A percentile compares a stretch with the other conserved stretches of the same genome.
These are phyloP conservation scores for Sebastes alutus DNA, from an alignment of 2,797 vertebrate genomes.

Conservation along the genomic window DNA sequence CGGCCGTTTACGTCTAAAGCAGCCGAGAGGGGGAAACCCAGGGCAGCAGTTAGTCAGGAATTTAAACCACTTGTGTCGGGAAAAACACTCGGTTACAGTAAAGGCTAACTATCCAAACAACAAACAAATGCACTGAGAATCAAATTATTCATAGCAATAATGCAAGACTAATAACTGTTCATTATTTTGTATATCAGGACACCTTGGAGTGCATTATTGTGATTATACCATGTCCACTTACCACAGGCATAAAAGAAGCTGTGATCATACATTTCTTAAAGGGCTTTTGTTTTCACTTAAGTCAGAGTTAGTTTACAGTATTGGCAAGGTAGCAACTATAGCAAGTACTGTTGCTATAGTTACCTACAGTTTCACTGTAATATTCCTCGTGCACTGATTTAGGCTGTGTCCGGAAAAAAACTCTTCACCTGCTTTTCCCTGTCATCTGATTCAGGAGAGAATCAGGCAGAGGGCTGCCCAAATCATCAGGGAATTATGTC, in stretches of 20 bases:
- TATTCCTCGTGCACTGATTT: too few relatives aligned
- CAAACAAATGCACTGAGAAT: slow-evolving; percentile 17
- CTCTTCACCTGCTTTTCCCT: accelerated
- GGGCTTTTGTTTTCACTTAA: not conserved
- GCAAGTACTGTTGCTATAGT: not conserved
- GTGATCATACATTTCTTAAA: not conserved
- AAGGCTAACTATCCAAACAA: slow-evolving; percentile 42
- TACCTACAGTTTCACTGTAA: not conserved
- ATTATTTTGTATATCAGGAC: not conserved
- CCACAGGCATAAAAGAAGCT: not conserved
- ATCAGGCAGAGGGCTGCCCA: too few relatives aligned
- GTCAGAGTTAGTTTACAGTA: not conserved
- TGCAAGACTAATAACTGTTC: not conserved
- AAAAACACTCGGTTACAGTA: slow-evolving; percentile 55
- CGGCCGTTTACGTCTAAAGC: slow-evolving; percentile 63
- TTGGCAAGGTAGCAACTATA: not conserved
- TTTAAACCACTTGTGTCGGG: slow-evolving; percentile 53
- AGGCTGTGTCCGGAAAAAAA: not conserved
- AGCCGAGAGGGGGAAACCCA: slow-evolving; percentile 65
- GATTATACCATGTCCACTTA: not conserved
- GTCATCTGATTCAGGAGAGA: too few relatives aligned
- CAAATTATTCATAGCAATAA: not conserved
- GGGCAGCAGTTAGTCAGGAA: slow-evolving; percentile 71
- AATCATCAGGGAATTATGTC: too few relatives aligned
- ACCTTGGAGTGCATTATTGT: not conserved